These are phyloP conservation scores for Pilophorus perplexus DNA, from an alignment of 2,888 invertebrate species.

Conservation along the genomic window DNA sequence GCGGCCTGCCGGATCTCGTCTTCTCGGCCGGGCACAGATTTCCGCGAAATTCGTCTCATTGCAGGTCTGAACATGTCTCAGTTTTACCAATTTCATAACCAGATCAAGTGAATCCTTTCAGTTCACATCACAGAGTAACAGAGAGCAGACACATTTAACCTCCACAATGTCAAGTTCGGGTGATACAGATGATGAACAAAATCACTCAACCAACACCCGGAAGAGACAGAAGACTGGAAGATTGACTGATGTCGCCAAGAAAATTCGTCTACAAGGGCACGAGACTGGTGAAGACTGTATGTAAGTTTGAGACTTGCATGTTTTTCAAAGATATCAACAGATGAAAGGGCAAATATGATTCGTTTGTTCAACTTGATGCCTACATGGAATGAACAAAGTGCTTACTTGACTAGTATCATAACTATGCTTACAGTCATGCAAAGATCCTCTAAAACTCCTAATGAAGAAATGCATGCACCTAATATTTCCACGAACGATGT, in stretches of 20 bases:
- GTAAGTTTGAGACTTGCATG: constrained; percentile 4
- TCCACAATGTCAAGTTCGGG: no score
- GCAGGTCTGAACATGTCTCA: no score
- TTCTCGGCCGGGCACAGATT: no score
- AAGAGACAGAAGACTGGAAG: constrained; percentile 18
- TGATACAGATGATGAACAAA: no score
- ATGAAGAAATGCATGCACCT: constrained; percentile 22
- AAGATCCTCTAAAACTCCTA: background rate
- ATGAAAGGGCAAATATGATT: constrained; percentile 17
- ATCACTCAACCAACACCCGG: no score
- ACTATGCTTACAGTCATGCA: constrained; percentile 13
- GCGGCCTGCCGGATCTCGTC: no score
- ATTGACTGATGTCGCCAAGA: constrained; percentile 22
- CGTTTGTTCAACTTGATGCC: constrained; percentile 1
- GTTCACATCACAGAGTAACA: no score
- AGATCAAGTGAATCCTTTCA: no score
- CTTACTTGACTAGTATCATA: constrained; percentile 7
- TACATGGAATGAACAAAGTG: constrained; percentile 24
- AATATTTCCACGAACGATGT: constrained; percentile 45
- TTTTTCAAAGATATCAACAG: background rate
- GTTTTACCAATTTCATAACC: no score
- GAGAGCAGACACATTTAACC: no score
- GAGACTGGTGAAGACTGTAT: constrained; percentile 9
- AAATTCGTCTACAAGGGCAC: constrained; percentile 14
- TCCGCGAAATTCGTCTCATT: no score